These are phyloP conservation scores for Uloborus diversus DNA, from an alignment of 1,140 invertebrate genomes.

Conservation along the genomic window DNA sequence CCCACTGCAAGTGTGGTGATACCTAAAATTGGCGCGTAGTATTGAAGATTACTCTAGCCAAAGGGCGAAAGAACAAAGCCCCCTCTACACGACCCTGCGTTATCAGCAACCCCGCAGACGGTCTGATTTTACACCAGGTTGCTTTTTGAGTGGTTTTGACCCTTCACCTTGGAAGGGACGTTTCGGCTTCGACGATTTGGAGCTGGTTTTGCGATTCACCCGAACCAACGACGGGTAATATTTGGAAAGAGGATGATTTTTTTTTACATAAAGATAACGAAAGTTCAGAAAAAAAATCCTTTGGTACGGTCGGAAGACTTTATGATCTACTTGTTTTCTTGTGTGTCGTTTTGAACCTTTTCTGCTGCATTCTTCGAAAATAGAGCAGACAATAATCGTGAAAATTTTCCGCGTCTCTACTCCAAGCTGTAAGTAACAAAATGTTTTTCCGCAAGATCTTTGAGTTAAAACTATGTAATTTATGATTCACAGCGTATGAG, in stretches of 20 bases:
- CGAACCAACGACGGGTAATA: constrained; percentile 33
- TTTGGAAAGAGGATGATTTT: constrained; percentile 20
- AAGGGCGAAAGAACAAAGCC: constrained; percentile 18
- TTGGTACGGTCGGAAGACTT: no score
- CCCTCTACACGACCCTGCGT: not conserved
- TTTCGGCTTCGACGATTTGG: not conserved
- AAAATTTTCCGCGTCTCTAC: no score
- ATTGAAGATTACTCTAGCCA: constrained; percentile 40
- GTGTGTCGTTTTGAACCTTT: no score
- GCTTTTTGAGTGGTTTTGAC: constrained; percentile 22
- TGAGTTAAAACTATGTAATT: no score
- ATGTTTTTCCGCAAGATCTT: no score
- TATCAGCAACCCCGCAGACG: constrained; percentile 42
- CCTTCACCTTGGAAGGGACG: constrained; percentile 3
- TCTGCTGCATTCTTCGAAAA: no score
- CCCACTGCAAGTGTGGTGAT: not conserved
- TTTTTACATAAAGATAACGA: constrained; percentile 47
- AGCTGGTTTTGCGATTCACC: constrained; percentile 40
- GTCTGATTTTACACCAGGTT: constrained; percentile 48
- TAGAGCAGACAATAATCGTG: no score
- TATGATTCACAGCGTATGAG: no score
- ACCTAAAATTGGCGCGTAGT: constrained; percentile 44
- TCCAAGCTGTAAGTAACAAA: no score
- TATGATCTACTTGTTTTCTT: no score
- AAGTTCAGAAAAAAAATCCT: no score